Conservation (phyloP, 2,113 vertebrate species). For the Planiliza haematocheilus region DNA sequence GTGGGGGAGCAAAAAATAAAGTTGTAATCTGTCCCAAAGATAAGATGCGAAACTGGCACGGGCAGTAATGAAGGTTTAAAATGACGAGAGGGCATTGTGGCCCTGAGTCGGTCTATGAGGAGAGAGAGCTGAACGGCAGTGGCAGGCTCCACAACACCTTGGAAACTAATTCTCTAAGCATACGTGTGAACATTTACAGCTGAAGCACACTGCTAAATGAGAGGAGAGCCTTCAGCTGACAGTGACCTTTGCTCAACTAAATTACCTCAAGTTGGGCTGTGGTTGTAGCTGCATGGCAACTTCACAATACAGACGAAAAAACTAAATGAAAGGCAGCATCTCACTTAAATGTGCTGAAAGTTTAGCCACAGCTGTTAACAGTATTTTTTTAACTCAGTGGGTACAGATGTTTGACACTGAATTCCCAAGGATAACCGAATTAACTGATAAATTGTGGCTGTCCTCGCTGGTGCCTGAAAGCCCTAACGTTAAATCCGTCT, state of each 20-base stretch:
- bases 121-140: no score
- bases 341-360: no score
- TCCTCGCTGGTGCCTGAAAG: no score
- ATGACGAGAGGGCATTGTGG: slow-evolving; percentile 3
- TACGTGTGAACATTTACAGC: no score
- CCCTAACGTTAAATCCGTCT: no score
- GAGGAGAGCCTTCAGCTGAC: not conserved
- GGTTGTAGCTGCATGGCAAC: not conserved
- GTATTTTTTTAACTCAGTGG: no score
- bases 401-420: no score
- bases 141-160: no score
- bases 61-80: slow-evolving; percentile 5
- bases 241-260: not conserved
- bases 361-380: no score
- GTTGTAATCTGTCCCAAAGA: slow-evolving; percentile 14
- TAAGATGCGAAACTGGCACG: not conserved
- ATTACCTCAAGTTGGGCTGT: not conserved
- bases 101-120: not conserved
- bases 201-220: not conserved
- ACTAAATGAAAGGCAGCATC: not conserved
- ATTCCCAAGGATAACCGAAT: no score
- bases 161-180: no score
- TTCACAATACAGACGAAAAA: not conserved
- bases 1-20: not conserved
- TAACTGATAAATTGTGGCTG: no score